Evolutionary conservation across 1,140 invertebrate genomes (phyloP).

Genomic region (Calycopis cecrops): DNA sequence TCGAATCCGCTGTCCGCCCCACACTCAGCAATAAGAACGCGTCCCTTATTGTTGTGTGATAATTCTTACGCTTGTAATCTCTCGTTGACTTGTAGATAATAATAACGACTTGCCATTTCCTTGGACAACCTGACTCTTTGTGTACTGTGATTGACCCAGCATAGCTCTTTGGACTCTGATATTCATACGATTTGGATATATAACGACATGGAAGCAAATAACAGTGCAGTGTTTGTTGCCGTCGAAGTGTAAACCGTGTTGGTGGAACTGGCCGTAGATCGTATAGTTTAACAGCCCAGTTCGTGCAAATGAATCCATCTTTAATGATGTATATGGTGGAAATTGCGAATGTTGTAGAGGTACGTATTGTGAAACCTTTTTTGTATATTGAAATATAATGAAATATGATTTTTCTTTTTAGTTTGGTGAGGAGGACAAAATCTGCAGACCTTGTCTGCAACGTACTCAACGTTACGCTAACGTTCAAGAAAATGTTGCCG

Average conservation of each 20-base stretch:
- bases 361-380: background rate
- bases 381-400: too few species aligned
- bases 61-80: too few species aligned
- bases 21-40: too few species aligned
- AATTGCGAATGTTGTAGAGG: conserved; percentile 1
- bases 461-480: conserved; percentile 2
- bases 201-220: background rate
- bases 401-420: background rate
- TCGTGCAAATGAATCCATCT: background rate
- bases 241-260: conserved; percentile 9
- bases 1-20: too few species aligned
- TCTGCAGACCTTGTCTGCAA: conserved; percentile 7
- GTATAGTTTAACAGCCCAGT: conserved; percentile 2
- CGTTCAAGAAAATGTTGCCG: too few species aligned
- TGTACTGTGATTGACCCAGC: too few species aligned
- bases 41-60: too few species aligned
- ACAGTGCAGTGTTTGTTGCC: conserved; percentile 6
- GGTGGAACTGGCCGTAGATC: conserved; percentile 10
- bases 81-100: too few species aligned
- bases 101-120: too few species aligned
- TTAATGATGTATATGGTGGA: conserved; percentile 4
- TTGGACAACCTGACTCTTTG: too few species aligned
- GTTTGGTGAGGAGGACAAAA: conserved; percentile 6
- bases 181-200: too few species aligned
- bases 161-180: too few species aligned